A percentile compares a stretch with the other conserved stretches of the same genome.
Conservation (phyloP, 1,140 invertebrate genomes). For the Lepidotrigona ventralis region DNA sequence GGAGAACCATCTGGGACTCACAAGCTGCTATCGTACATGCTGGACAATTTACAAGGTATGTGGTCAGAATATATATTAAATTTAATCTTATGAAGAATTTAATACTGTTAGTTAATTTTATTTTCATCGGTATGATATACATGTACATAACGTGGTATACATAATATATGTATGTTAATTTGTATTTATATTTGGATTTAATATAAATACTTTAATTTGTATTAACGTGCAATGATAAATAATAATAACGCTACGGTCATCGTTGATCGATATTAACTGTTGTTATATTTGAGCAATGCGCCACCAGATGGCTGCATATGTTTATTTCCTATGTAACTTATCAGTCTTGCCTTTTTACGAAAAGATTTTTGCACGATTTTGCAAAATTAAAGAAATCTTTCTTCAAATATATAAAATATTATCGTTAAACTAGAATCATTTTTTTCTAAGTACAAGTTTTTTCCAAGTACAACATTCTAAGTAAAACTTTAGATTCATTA, state of each 20-base stretch:
- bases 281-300: background rate
- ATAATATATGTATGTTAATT: background rate
- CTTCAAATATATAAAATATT: background rate
- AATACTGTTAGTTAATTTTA: background rate
- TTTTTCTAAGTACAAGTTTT: background rate
- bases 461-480: background rate
- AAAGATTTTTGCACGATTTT: no score
- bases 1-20: constrained; percentile 95
- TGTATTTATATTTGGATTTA: no score
- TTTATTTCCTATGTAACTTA: background rate
- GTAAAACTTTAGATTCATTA: background rate
- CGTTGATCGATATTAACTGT: constrained; percentile 15
- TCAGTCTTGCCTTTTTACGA: background rate
- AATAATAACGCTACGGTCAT: background rate
- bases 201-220: background rate
- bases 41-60: constrained; percentile 96
- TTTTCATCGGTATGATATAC: background rate
- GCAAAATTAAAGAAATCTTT: background rate
- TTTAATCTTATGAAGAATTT: background rate
- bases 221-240: constrained; percentile 3
- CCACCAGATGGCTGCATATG: constrained; percentile 8
- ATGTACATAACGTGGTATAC: background rate
- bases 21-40: constrained; percentile 95
- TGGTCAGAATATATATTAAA: constrained; percentile 36
- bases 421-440: background rate